phyloP scores from a whole-genome alignment of 2,113 vertebrate genomes.

The Melanocharis versteri region DNA sequence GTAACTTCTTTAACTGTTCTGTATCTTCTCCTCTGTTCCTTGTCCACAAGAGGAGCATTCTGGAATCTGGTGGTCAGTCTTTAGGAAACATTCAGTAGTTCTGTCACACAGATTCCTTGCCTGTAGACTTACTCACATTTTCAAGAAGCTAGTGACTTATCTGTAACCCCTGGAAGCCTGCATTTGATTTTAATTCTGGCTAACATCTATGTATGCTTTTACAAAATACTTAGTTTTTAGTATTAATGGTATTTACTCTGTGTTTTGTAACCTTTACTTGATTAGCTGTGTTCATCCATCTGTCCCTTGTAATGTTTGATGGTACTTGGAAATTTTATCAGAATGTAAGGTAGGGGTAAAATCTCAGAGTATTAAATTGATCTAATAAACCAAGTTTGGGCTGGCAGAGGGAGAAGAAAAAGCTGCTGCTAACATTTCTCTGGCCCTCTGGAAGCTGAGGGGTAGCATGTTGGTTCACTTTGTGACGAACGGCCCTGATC shows the following conservation, averaged over 20 bases:
- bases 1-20: not conserved
- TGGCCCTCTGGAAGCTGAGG: not conserved
- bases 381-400: not conserved
- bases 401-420: not conserved
- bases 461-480: rapidly evolving
- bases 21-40: not conserved
- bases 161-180: not conserved
- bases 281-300: not conserved
- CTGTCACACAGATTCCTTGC: not conserved
- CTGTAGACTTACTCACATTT: not conserved
- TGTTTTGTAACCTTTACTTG: not conserved
- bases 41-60: not conserved
- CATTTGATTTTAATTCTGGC: not conserved
- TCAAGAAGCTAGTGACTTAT: not conserved
- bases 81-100: not conserved
- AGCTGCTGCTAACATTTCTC: not conserved
- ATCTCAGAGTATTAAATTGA: not conserved
- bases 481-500: rapidly evolving
- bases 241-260: not conserved
- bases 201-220: not conserved
- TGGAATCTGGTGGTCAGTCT: not conserved
- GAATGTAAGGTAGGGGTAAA: not conserved
- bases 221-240: not conserved
- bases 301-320: not conserved
- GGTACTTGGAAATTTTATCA: not conserved